Evolutionary conservation across 2,113 vertebrate genomes (phyloP).

Genomic region (Coturnix japonica): DNA sequence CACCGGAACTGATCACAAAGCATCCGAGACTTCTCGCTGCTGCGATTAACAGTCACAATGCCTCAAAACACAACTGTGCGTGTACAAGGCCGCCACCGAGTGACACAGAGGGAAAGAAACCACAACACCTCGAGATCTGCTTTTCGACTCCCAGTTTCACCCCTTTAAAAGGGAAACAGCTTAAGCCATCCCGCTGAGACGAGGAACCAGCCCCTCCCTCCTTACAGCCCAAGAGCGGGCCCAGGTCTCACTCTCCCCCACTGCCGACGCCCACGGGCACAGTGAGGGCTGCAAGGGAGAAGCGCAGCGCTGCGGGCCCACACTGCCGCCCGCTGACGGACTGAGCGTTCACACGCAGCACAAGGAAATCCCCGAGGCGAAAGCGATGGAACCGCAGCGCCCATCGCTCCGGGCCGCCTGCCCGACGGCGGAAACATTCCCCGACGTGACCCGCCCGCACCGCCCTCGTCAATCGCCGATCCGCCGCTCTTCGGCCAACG

Average conservation of each 20-base stretch:
- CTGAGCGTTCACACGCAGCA: no score
- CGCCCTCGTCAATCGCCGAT: no score
- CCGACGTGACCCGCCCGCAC: no score
- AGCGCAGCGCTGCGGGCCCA: no score
- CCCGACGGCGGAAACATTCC: no score
- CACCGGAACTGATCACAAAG: accelerated
- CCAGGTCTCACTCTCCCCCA: background rate
- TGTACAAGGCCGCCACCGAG: background rate
- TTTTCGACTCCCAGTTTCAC: background rate
- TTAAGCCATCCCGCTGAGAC: background rate
- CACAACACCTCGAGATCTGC: background rate
- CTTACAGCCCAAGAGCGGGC: background rate
- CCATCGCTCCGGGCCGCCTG: no score
- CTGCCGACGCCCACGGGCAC: background rate
- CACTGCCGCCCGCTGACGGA: no score
- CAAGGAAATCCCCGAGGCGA: no score
- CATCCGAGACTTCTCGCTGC: background rate
- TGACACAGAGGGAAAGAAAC: background rate
- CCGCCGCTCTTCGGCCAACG: no score
- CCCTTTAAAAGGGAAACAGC: background rate
- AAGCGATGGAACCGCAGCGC: no score
- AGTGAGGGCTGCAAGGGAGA: background rate
- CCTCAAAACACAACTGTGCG: background rate
- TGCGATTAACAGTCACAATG: background rate
- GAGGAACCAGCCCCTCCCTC: background rate